Conservation (phyloP, 2,888 invertebrate genomes). For the Yponomeuta malinellus region DNA sequence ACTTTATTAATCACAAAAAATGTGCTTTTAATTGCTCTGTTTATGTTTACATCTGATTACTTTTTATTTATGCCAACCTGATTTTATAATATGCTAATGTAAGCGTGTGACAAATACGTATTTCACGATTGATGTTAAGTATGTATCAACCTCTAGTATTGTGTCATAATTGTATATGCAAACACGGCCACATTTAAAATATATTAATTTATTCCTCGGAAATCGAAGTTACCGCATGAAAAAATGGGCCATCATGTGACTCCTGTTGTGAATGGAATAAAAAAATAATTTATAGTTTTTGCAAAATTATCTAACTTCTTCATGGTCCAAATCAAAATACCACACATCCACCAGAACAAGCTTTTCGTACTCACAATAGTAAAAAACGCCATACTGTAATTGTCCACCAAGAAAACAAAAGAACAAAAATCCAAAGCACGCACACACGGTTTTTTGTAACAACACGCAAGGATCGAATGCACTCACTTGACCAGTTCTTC, state of each 20-base stretch:
- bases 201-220: too few species aligned
- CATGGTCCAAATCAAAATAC: background rate
- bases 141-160: too few species aligned
- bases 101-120: background rate
- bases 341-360: background rate
- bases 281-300: too few species aligned
- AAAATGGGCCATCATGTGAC: too few species aligned
- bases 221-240: too few species aligned
- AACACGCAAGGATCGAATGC: conserved; percentile 1
- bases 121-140: too few species aligned
- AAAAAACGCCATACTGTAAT: conserved; percentile 12
- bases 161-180: too few species aligned
- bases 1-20: background rate
- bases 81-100: background rate
- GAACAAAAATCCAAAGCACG: background rate
- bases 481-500: background rate
- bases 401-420: background rate
- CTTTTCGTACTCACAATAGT: conserved; percentile 12
- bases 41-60: background rate
- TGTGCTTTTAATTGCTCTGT: background rate
- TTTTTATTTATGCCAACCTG: background rate
- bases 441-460: background rate
- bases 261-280: too few species aligned
- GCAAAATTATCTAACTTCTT: background rate
- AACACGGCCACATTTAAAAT: too few species aligned